Percentiles rank a stretch among this genome's conserved stretches.
Evolutionary conservation across 2,888 invertebrate genomes (phyloP).

Genomic region (Lasioglossum lativentre): DNA sequence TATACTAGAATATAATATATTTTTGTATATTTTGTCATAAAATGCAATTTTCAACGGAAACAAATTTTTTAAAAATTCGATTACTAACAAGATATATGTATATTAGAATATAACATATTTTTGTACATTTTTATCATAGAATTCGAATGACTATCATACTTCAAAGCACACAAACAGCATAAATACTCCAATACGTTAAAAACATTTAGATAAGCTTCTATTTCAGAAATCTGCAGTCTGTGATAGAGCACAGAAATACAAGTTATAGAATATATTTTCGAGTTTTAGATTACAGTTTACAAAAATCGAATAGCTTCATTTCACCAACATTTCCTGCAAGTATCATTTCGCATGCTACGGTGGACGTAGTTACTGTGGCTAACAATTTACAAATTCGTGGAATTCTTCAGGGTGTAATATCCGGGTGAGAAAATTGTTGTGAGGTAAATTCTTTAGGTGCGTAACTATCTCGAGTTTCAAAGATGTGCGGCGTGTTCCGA

Average conservation of each 20-base stretch:
- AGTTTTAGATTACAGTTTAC: neutral
- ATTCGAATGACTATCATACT: neutral
- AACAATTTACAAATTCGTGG: neutral
- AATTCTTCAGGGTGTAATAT: neutral
- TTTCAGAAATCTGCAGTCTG: too few species aligned
- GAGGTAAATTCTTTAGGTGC: neutral
- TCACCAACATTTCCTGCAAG: neutral
- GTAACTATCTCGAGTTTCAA: neutral
- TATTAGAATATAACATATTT: too few species aligned
- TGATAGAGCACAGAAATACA: neutral
- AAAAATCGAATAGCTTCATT: neutral
- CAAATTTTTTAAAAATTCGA: neutral
- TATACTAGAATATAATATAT: too few species aligned
- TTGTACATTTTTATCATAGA: too few species aligned
- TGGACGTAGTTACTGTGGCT: neutral
- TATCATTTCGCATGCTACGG: neutral
- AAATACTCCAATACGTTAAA: too few species aligned
- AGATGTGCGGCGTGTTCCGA: neutral
- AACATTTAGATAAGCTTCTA: too few species aligned
- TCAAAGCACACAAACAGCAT: neutral
- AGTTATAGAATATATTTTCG: neutral
- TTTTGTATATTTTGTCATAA: too few species aligned
- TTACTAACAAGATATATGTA: neutral
- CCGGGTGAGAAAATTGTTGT: neutral
- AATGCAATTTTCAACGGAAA: too few species aligned